These are phyloP conservation scores for Cryptocheilus praepositus DNA, from an alignment of 2,888 invertebrate genomes.

Conservation along the genomic window DNA sequence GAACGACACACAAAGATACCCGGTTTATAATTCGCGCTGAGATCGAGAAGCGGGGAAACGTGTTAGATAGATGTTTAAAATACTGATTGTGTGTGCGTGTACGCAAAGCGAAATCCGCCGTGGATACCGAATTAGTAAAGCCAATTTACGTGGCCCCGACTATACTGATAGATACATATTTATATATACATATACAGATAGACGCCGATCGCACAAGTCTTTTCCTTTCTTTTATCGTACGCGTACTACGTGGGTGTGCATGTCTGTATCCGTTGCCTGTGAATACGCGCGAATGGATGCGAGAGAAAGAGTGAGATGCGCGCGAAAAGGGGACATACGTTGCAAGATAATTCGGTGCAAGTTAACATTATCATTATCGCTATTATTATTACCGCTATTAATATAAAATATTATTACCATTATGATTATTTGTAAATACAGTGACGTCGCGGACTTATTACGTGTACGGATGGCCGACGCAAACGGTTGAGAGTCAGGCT, in stretches of 20 bases:
- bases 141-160: conserved; percentile 31
- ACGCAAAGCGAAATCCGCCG: conserved; percentile 17
- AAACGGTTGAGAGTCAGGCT: background rate
- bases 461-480: conserved; percentile 27
- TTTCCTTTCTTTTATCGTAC: conserved; percentile 40
- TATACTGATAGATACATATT: conserved; percentile 16
- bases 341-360: conserved; percentile 25
- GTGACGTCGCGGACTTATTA: conserved; percentile 28
- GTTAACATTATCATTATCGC: conserved; percentile 23
- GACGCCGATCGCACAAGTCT: conserved; percentile 52
- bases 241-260: conserved; percentile 12
- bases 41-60: conserved; percentile 6
- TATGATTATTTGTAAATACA: conserved; percentile 51
- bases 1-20: too few species aligned
- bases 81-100: conserved; percentile 12
- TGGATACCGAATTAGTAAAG: conserved; percentile 27
- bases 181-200: conserved; percentile 27
- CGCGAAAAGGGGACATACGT: too few species aligned
- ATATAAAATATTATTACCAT: background rate
- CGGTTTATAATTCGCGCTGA: conserved; percentile 32
- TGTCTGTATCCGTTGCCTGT: conserved; percentile 2
- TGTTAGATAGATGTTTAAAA: background rate
- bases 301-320: background rate
- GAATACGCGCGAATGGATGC: conserved; percentile 22
- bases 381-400: background rate